Evolutionary conservation across 2,888 invertebrate genomes (phyloP), one percentile per base, ranked within the genome.

Genomic region (Agrotis clavis): DNA sequence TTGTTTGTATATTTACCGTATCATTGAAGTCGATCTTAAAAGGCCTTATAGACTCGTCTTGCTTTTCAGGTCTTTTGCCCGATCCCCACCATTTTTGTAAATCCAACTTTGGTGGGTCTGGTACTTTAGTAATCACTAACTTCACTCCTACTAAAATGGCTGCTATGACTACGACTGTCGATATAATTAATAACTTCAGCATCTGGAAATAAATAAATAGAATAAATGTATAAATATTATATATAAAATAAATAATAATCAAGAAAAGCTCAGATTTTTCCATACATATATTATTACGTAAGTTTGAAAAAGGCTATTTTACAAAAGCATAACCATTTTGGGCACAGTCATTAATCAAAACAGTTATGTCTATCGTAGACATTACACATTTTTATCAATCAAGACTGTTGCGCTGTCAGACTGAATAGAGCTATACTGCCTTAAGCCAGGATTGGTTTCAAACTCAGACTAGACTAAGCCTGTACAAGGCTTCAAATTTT

Each of bases 1-100:
- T 47, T 35, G 0, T 54, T 41, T 61, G 18, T n/a, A 64, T 76
- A 71, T 84, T 87, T 91, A 96, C 96, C 88, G 92, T 90, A 48
- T 94, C 92, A 79, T 92, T 92, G 70, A 96, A 95, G n/a, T 92
- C 90, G 25, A 96, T 92, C 74, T 89, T 91, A 79, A 95, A 96
- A 0, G 90, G 86, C 73, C 91, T 91, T 63, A 96, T 90, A 6
- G 92, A 85, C 16, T 82, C 84, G 53, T 96, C 95, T 67, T 91
- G 90, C n/a, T 88, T 82, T 6, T 77, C 82, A 2, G 90, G 87
- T 57, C 77, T 89, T 1, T 63, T 48, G 3, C 92, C 93, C 16
- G 79, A 82, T 4, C 94, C 96, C 96, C 96, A 96, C 96, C 96
- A 96, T 83, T 86, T 92, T 50, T 94, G 81, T 1, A 87, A 72